These are phyloP conservation scores for Lanius ludovicianus DNA, from an alignment of 2,113 vertebrate genomes.

Conservation along the genomic window DNA sequence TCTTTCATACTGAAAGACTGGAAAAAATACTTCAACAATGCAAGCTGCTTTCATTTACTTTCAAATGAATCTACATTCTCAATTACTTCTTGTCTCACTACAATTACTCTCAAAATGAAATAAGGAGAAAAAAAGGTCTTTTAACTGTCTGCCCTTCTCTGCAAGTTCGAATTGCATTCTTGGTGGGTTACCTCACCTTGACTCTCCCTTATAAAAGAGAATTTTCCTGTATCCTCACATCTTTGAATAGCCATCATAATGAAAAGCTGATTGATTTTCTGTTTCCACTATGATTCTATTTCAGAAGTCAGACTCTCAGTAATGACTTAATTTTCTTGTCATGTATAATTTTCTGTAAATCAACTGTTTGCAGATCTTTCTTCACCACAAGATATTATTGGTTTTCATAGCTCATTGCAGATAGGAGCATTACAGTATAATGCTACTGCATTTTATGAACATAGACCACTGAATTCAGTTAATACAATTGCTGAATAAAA, in stretches of 20 bases:
- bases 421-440: not conserved
- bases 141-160: not conserved
- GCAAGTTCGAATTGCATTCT: not conserved
- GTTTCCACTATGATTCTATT: not conserved
- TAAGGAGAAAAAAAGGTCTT: not conserved
- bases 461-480: not conserved
- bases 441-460: not conserved
- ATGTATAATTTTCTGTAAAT: not conserved
- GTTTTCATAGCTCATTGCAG: not conserved
- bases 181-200: not conserved
- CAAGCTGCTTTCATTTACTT: not conserved
- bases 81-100: slow-evolving; percentile 11
- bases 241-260: not conserved
- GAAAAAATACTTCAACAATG: not conserved
- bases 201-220: not conserved
- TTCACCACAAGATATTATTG: not conserved
- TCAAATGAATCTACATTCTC: slow-evolving; percentile 3
- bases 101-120: not conserved
- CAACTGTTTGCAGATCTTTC: not conserved
- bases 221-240: not conserved
- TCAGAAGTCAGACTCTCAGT: not conserved
- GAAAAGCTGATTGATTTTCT: slow-evolving; percentile 8
- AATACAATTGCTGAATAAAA: not conserved
- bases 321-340: slow-evolving; percentile 27
- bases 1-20: not conserved